Evolutionary conservation across 2,888 invertebrate species (phyloP), one percentile per base, ranked within the genome.

Genomic region (Rhodophaea formosa): DNA sequence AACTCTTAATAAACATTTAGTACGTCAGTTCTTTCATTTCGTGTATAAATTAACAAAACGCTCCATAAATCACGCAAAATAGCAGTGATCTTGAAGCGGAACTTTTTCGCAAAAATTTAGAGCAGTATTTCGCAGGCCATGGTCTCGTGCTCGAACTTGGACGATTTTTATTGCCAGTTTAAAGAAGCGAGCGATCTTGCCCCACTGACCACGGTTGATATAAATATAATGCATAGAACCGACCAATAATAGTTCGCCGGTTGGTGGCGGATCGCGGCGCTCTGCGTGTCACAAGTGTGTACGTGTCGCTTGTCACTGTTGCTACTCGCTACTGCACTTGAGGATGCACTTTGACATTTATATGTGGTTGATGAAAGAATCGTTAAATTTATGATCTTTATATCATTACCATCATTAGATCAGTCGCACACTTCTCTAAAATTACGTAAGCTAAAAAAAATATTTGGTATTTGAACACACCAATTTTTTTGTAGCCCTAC

Each of bases 171-270:
- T 80, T 78, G 79, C 74, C 77, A 82, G 83, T 82, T 83, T 84
- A 77, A 85, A 85, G 81, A 83, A 82, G 79, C 82, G 72, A 80
- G 77, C 86, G 88, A 88, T 88, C 88, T 89, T 90, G 89, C 81
- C 84, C 89, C 78, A 88, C 77, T 88, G 87, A 87, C 88, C 83
- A 86, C 78, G 71, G 72, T 79, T 78, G 79, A 80, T 85, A 84
- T 84, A 86, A 88, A 88, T 86, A 86, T 84, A 88, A 82, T 80
- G 72, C 73, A 71, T 72, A 74, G 77, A 79, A 71, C 32, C 30
- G 70, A 72, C 75, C 79, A 82, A 79, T 80, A 80, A 82, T 84
- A 81, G 76, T 74, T 6, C 35, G 64, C 70, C 70, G 62, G 66
- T 71, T 63, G 72, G 70, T 79, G 78, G 76, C 77, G 76, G 71